Percentiles rank a stretch among this genome's conserved stretches.
Conservation (phyloP, 2,888 invertebrate species). For the Cyclophora albipunctata region DNA sequence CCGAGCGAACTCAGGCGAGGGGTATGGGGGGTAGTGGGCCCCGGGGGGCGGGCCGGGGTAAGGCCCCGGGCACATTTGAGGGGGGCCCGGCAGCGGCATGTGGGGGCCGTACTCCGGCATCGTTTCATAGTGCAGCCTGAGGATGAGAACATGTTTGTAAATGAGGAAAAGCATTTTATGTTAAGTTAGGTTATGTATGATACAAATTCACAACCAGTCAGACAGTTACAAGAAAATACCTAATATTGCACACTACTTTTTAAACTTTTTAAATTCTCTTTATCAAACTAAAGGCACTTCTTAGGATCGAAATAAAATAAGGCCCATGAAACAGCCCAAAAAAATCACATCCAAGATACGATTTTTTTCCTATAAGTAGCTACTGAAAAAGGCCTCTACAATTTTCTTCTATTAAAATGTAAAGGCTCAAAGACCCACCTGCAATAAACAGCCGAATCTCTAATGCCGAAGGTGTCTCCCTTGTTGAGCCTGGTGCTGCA, state of each 20-base stretch:
- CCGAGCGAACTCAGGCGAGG: slow-evolving; percentile 75
- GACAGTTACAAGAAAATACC: no score
- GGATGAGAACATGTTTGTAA: slow-evolving; percentile 6
- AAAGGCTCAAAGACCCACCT: slow-evolving; percentile 54
- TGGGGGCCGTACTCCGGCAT: slow-evolving; percentile 75
- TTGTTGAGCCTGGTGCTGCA: slow-evolving; percentile 91
- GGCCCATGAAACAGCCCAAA: no score
- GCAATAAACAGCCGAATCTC: slow-evolving; percentile 91
- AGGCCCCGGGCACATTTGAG: slow-evolving; percentile 73
- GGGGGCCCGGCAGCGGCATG: slow-evolving; percentile 75
- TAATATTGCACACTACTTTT: no score
- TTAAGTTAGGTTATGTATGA: no score
- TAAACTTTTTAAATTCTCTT: no score
- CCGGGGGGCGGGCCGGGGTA: slow-evolving; percentile 66
- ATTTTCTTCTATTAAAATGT: no score
- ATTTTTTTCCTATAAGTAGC: no score
- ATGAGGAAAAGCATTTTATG: slow-evolving; percentile 1
- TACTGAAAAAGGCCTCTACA: no score
- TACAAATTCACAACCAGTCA: no score
- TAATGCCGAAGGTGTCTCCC: slow-evolving; percentile 96
- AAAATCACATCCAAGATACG: no score
- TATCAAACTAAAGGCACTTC: no score
- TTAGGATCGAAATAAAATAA: no score
- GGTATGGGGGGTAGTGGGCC: slow-evolving; percentile 72
- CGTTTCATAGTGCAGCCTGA: slow-evolving; percentile 69